Base-by-base conservation (phyloP, 2,888 invertebrate species). In the Agrotis puta region DNA sequence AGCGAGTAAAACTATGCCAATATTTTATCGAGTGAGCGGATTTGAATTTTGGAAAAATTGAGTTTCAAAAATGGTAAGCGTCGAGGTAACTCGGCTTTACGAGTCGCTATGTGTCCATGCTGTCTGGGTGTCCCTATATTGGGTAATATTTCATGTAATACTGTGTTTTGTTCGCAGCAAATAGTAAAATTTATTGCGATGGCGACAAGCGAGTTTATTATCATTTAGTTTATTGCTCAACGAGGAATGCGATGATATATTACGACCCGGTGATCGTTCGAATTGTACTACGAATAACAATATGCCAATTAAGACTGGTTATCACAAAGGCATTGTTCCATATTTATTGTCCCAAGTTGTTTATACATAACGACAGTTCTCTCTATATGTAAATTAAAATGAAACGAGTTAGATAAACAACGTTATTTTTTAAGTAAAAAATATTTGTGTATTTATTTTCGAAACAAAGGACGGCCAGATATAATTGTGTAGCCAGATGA, bases 141-240 rank as follows among this genome's bases (percentile, higher is more conserved):
- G 86, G 84, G 82, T 83, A 84, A 87, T 88, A 88, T 82, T 82
- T 88, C 87, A 87, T 87, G 88, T 85, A 79, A 66, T 81, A 79
- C 77, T 74, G 75, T 83, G 85, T 85, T 87, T 85, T 88, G 87
- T 88, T 86, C 83, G 81, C 74, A 74, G 77, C 84, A 86, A 84
- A 86, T 87, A 83, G 79, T 79, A 71, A 77, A 86, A 88, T 88
- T 85, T 85, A 88, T 84, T 82, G 84, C 83, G 75, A 76, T 77
- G 85, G 62, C 78, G 84, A 87, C 85, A 85, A 85, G 80, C 85
- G 81, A 79, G 79, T 79, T 81, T 84, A 87, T 86, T 86, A 85
- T 87, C 85, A 87, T 87, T 87, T 86, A 80, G 83, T 82, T 81
- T 77, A 81, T 81, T 85, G 83, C 76, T 82, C 79, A 76, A 64